phyloP scores from a whole-genome alignment of 2,888 invertebrate species.

The Oscheius myriophilus region DNA sequence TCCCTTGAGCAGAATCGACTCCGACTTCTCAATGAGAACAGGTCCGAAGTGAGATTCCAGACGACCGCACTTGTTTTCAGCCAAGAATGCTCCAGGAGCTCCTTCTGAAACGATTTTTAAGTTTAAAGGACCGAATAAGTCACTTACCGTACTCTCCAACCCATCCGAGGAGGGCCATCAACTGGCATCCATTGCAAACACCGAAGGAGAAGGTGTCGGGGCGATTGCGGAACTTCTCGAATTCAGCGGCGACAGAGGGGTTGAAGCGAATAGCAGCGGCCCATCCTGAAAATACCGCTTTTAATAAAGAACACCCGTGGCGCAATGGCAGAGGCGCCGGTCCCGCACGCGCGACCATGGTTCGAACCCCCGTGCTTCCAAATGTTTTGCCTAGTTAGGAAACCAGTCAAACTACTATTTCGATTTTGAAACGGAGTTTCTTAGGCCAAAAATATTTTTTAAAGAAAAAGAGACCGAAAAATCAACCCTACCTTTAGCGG shows the following conservation, averaged over 20 bases:
- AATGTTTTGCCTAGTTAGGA: too few relatives aligned
- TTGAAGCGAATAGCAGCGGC: slow-evolving; percentile 89
- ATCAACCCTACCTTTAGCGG: slow-evolving; percentile 79
- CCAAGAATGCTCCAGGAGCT: slow-evolving; percentile 73
- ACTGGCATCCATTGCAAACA: slow-evolving; percentile 97
- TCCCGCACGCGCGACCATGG: too few relatives aligned
- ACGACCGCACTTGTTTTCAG: slow-evolving; percentile 88
- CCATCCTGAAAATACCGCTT: slow-evolving; percentile 80
- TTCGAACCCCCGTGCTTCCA: too few relatives aligned
- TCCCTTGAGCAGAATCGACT: slow-evolving; percentile 83
- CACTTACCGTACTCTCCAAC: slow-evolving; percentile 72
- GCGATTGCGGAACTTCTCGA: slow-evolving; percentile 80
- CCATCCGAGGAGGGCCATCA: slow-evolving; percentile 93
- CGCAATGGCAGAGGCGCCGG: too few relatives aligned
- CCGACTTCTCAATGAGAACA: slow-evolving; percentile 72
- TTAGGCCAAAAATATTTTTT: too few relatives aligned
- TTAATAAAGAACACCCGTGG: neutral
- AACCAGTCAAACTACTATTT: too few relatives aligned
- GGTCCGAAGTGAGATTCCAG: slow-evolving; percentile 85
- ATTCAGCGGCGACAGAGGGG: slow-evolving; percentile 80
- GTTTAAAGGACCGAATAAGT: neutral
- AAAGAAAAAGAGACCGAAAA: too few relatives aligned
- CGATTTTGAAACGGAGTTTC: too few relatives aligned
- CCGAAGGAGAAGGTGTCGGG: slow-evolving; percentile 91
- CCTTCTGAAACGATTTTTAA: slow-evolving; percentile 27